phyloP scores from a whole-genome alignment of 2,113 vertebrate species.

The Psittacula cyanocephala region DNA sequence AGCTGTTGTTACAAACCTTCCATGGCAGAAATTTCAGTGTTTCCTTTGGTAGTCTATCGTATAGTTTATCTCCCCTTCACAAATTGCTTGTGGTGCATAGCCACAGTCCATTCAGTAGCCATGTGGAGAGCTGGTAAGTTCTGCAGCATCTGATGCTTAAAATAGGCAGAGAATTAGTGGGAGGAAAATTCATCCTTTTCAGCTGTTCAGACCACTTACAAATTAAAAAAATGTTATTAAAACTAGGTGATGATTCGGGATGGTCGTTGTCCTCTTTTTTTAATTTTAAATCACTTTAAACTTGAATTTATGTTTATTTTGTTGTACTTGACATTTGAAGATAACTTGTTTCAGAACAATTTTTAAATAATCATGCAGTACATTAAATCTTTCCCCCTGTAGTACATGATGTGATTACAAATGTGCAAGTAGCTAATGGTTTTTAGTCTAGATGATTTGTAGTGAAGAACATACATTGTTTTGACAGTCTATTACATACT shows the following conservation, averaged over 20 bases:
- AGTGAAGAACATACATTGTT: background rate
- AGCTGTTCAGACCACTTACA: background rate
- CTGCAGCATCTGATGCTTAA: background rate
- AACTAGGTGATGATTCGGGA: background rate
- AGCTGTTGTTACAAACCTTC: background rate
- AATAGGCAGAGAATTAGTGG: background rate
- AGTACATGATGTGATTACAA: background rate
- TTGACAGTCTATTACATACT: background rate
- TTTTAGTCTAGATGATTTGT: background rate
- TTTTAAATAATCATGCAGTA: background rate
- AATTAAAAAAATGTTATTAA: background rate
- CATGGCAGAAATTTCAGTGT: background rate
- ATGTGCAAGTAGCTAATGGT: background rate
- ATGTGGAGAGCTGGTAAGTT: background rate
- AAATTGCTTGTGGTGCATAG: background rate
- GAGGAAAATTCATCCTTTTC: background rate
- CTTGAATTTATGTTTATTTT: background rate
- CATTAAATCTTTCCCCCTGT: background rate
- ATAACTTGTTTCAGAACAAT: background rate
- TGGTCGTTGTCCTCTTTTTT: background rate
- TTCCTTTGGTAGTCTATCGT: background rate
- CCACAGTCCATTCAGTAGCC: background rate
- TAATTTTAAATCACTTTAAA: background rate
- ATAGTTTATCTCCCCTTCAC: background rate
- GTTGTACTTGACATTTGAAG: background rate